Evolutionary conservation across 2,888 invertebrate genomes (phyloP), one percentile per base, ranked within the genome.

Genomic region (Stenodema calcarata): DNA sequence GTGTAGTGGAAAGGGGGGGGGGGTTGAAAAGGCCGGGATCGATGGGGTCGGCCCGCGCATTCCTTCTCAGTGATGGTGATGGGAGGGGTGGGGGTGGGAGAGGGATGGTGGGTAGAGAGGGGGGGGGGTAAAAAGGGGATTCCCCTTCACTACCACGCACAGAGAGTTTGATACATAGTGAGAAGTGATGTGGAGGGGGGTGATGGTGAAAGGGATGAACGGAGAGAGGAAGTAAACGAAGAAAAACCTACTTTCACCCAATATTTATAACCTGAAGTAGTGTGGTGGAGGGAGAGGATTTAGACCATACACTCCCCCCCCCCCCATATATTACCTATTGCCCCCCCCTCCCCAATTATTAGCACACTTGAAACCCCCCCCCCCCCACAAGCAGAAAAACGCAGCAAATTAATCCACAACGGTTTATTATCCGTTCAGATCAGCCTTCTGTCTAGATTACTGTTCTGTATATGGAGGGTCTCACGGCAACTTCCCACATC

Each of bases 21-120:
- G 50, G 80, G 54, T 23, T 50, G 50, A n/a, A 30, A 44, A 30
- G 23, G 47, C 62, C 42, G 69, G 82, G 82, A 82, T 82, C 82
- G 82, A 82, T 82, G 82, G 82, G 80, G 54, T 54, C 80, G 27
- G 62, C 69, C 82, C 82, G 69, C 82, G 82, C 82, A 69, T 82
- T 82, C 82, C 82, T 82, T 82, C 62, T 35, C 82, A 69, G 69
- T 41, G 69, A 69, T n/a, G n/a, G n/a, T n/a, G n/a, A 69, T 23
- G 69, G 69, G n/a, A n/a, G n/a, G 47, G 47, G 47, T 16, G n/a
- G 69, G 69, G 18, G 7, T 18, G 23, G 69, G 23, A 7, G 11
- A 69, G n/a, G 6, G n/a, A n/a, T n/a, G n/a, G n/a, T n/a, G n/a
- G n/a, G n/a, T n/a, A n/a, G 18, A 54, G 9, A 54, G n/a, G 44